These are phyloP conservation scores for Aphis craccivora DNA, from an alignment of 1,140 invertebrate species.

Conservation along the genomic window DNA sequence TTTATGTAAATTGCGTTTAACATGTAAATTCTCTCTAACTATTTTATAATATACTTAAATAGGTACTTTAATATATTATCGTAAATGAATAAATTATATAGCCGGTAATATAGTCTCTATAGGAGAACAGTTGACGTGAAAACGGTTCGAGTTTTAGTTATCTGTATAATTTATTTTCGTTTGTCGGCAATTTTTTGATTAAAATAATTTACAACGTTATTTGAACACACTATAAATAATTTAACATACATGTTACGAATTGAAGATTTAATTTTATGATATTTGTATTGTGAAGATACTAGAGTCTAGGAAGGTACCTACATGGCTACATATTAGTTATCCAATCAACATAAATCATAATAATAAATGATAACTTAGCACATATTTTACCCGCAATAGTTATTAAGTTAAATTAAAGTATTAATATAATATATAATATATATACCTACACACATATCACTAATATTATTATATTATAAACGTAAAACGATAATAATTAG, in stretches of 20 bases:
- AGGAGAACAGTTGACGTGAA: neutral
- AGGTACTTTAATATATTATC: neutral
- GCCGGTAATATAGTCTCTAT: neutral
- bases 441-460: neutral
- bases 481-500: neutral
- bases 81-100: neutral
- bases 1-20: constrained; percentile 33
- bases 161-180: neutral
- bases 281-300: neutral
- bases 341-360: neutral
- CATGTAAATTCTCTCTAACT: neutral
- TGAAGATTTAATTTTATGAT: neutral
- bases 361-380: neutral
- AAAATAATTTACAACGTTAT: neutral
- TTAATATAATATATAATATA: neutral
- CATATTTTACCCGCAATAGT: neutral
- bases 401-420: no score
- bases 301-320: neutral
- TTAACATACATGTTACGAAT: neutral
- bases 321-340: neutral
- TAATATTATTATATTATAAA: neutral
- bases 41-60: neutral
- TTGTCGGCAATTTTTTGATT: constrained; percentile 2
- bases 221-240: neutral
- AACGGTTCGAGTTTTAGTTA: neutral